Evolutionary conservation across 2,113 vertebrate genomes (phyloP), one percentile per base, ranked within the genome.

Genomic region (Perccottus glenii): DNA sequence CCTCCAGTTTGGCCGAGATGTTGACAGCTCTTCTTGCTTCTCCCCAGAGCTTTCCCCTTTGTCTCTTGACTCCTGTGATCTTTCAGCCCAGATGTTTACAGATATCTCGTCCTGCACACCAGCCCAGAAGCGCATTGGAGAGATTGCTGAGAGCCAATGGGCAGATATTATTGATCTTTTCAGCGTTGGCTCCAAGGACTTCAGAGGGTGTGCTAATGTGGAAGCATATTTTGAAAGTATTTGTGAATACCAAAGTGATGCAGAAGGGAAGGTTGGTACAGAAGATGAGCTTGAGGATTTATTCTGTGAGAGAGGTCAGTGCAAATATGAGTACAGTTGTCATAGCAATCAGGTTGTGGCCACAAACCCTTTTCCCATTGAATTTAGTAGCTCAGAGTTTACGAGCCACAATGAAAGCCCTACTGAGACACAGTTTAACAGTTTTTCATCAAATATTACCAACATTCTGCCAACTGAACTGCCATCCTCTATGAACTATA

Each of bases 51-150:
- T 90, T 42, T 85, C 86, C 16, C 64, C 75, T 6, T 32, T 86
- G 50, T 87, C 88, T 42, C 73, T 91, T 0, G 84, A 89, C 73
- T 88, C 83, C 10, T 86, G 84, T 2, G 90, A 91, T 71, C 85
- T 92, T 59, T 85, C 84, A 0, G 52, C 81, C 33, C 85, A 89
- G 7, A 76, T 82, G 72, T 67, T 86, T 9, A 57, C 74, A 38
- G 86, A 89, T 10, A n/a, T 67, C 4, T 55, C 68, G 2, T 6
- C 42, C 16, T 70, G 73, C 60, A 2, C 50, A 3, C 80, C 76
- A 42, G 16, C 45, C 40, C 73, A 75, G 15, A 77, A 12, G 35
- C 73, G 71, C 58, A 47, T 64, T 5, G 15, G 58, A 3, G 69
- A 85, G 48, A 19, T 85, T 0, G 14, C 63, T 10, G 90, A 91